A percentile compares a stretch with the other conserved stretches of the same genome.
These are phyloP conservation scores for Seira musarum DNA, from an alignment of 2,888 invertebrate species.

Conservation along the genomic window DNA sequence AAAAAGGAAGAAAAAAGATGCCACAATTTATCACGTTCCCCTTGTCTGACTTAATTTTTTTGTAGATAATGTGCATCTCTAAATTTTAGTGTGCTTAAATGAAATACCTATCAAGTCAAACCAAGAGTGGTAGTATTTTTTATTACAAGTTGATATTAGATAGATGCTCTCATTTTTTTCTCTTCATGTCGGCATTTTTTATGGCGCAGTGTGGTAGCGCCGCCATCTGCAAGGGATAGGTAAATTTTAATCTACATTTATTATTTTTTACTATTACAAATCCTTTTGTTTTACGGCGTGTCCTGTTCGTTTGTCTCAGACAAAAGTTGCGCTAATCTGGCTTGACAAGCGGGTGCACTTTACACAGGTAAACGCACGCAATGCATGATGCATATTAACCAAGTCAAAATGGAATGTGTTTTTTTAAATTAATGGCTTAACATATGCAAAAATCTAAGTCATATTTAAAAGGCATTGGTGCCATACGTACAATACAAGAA, in stretches of 20 bases:
- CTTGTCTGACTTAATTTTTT: constrained; percentile 50
- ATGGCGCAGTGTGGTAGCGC: background rate
- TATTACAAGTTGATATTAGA: constrained; percentile 37
- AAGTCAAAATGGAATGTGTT: no score
- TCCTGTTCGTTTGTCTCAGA: constrained; percentile 18
- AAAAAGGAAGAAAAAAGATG: background rate
- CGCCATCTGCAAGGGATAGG: constrained; percentile 2
- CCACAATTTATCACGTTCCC: constrained; percentile 49
- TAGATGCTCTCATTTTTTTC: constrained; percentile 53
- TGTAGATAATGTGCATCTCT: constrained; percentile 35
- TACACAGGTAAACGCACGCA: background rate
- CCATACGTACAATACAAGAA: no score
- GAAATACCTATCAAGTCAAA: no score
- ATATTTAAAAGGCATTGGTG: no score
- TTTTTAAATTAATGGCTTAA: no score
- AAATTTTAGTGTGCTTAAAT: no score
- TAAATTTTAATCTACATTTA: constrained; percentile 16
- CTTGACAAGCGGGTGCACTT: constrained; percentile 38
- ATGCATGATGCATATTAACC: constrained; percentile 12
- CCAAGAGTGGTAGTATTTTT: background rate
- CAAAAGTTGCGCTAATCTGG: constrained; percentile 24
- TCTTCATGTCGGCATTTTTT: constrained; percentile 36
- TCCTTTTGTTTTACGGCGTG: constrained; percentile 31
- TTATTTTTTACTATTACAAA: background rate
- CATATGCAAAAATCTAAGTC: no score